Evolutionary conservation across 2,113 vertebrate genomes (phyloP).

Genomic region (Bos taurus): ARS-UCD2.0 NC_037349.1:37268501-37269000

Average conservation of each 20-base stretch:
- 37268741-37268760: background rate
- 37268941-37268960: background rate
- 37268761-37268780: background rate
- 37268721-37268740: background rate
- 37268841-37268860: background rate
- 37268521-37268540: background rate
- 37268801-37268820: background rate
- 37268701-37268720: background rate
- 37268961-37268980: background rate
- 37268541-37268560: background rate
- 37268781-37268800: background rate
- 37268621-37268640: background rate
- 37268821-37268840: background rate
- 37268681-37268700: background rate
- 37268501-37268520: background rate
- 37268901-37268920: background rate
- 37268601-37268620: background rate
- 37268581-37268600: background rate
- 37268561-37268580: background rate
- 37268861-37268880: background rate
- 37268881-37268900: background rate
- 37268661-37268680: accelerated
- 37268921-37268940: background rate
- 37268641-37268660: background rate
- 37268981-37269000: background rate